Conservation (phyloP, 2,113 vertebrate genomes). For the Otocyon megalotis region DNA sequence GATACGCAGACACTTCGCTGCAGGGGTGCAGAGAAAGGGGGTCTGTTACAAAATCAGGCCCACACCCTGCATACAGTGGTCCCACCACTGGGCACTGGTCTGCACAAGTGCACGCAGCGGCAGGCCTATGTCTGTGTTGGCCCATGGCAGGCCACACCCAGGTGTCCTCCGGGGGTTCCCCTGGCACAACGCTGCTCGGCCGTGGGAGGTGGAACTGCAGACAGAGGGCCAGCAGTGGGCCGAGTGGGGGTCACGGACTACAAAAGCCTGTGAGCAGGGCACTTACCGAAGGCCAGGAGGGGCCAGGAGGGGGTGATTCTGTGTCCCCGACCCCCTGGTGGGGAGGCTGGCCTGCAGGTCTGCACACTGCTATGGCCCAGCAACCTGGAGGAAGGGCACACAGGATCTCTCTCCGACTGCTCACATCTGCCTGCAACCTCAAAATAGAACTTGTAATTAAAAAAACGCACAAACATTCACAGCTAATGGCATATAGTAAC, state of each 20-base stretch:
- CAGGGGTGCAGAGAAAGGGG: too few species aligned
- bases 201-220: neutral
- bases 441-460: neutral
- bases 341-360: neutral
- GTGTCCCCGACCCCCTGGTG: too few species aligned
- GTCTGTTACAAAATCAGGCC: too few species aligned
- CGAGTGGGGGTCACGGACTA: accelerated
- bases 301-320: too few species aligned
- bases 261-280: neutral
- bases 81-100: too few species aligned
- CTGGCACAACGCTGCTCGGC: neutral
- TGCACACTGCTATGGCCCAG: accelerated
- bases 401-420: neutral
- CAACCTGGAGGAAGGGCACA: neutral
- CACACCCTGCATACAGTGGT: too few species aligned
- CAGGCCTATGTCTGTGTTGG: too few species aligned
- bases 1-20: neutral
- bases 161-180: too few species aligned
- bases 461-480: neutral
- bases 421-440: neutral
- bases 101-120: too few species aligned
- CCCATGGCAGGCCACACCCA: too few species aligned
- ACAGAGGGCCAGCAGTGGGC: neutral
- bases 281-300: neutral
- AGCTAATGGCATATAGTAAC: neutral